A percentile compares a stretch with the other conserved stretches of the same genome.
These are phyloP conservation scores for Trissolcus japonicus DNA, from an alignment of 2,888 invertebrate species.

Conservation along the genomic window DNA sequence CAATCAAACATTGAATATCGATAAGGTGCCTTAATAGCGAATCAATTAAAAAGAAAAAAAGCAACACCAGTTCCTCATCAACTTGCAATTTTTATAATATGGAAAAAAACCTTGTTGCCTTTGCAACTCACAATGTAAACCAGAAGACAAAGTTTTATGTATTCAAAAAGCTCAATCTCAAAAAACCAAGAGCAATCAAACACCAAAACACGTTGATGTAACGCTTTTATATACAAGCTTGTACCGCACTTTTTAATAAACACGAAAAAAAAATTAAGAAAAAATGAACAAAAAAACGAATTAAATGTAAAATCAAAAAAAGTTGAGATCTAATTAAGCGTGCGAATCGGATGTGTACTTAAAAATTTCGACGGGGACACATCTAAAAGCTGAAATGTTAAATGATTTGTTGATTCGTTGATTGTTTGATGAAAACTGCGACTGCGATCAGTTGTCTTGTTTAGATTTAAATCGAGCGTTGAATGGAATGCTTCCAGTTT, in stretches of 20 bases:
- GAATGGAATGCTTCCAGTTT: slow-evolving; percentile 45
- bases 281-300: not conserved
- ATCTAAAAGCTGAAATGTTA: slow-evolving; percentile 31
- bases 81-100: too few species aligned
- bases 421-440: slow-evolving; percentile 42
- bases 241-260: not conserved
- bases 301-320: slow-evolving; percentile 14
- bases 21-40: too few species aligned
- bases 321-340: not conserved
- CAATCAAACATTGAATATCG: too few species aligned
- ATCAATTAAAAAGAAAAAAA: too few species aligned
- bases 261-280: not conserved
- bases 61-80: too few species aligned
- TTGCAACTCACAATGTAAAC: too few species aligned
- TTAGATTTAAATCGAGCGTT: slow-evolving; percentile 49
- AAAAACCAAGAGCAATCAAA: too few species aligned
- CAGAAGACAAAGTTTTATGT: too few species aligned
- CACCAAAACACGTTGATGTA: too few species aligned
- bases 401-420: slow-evolving; percentile 52
- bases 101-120: too few species aligned
- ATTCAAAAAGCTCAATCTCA: too few species aligned
- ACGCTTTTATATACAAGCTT: too few species aligned
- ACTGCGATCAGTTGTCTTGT: slow-evolving; percentile 41
- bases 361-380: slow-evolving; percentile 18
- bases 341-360: slow-evolving; percentile 37